phyloP scores from a whole-genome alignment of 1,140 invertebrate genomes.

The Camponotus vicinus region DNA sequence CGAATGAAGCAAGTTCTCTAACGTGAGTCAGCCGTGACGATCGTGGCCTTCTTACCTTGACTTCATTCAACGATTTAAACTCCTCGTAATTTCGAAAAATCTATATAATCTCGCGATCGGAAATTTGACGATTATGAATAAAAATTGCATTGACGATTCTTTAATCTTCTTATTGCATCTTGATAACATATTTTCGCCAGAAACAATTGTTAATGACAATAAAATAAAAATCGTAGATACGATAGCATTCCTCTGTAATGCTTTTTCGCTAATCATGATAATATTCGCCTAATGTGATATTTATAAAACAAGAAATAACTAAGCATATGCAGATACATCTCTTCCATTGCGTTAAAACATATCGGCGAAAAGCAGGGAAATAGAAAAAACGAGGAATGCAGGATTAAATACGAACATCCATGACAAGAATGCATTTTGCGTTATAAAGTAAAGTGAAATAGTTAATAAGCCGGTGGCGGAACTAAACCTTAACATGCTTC shows the following conservation, averaged over 20 bases:
- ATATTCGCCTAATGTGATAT: background rate
- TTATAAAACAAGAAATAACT: slow-evolving; percentile 17
- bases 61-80: slow-evolving; percentile 65
- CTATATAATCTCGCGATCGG: background rate
- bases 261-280: background rate
- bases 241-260: background rate
- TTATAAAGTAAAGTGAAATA: slow-evolving; percentile 59
- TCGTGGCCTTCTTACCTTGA: slow-evolving; percentile 82
- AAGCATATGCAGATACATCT: slow-evolving; percentile 43
- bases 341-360: slow-evolving; percentile 50
- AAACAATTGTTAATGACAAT: background rate
- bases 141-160: background rate
- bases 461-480: slow-evolving; percentile 66
- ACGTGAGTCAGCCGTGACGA: slow-evolving; percentile 64
- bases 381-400: slow-evolving; percentile 23
- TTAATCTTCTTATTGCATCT: background rate
- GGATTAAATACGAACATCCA: slow-evolving; percentile 51
- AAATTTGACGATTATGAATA: background rate
- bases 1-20: slow-evolving; percentile 9
- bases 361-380: slow-evolving; percentile 40
- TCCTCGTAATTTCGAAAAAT: background rate
- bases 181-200: background rate
- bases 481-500: slow-evolving; percentile 65
- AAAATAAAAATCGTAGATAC: background rate
- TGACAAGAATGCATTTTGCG: slow-evolving; percentile 55